Base-by-base conservation (phyloP, 2,113 vertebrate species). In the Sinocyclocheilus rhinocerous region DNA sequence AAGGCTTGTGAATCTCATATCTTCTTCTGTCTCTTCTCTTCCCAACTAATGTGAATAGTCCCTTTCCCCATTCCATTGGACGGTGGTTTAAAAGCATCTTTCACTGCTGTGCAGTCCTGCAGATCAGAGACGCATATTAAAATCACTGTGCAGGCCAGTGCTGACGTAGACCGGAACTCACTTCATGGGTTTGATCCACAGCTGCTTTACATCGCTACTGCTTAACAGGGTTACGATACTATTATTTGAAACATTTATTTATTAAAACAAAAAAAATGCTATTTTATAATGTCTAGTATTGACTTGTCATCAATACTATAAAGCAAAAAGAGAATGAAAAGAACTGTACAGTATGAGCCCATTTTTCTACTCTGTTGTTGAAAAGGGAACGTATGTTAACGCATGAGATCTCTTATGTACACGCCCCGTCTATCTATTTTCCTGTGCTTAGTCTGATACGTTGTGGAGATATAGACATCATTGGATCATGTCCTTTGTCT, bases 161-260 rank as follows among this genome's bases (percentile, higher is more conserved):
- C 59, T 61, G 33, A 61, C 36, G 52, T 36, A 57, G 70, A 89
- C 61, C 26, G 24, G 65, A 61, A 42, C 50, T 29, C 70, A 86
- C 4, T 81, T 80, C 39, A 26, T 48, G 39, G 15, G 39, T 48
- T 45, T 26, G 15, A 45, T 61, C 36, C 76, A 59, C 26, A 61
- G 36, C 33, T 65, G 50, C 78, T 85, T 86, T 75, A 69, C 55
- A 83, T 78, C 72, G 84, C 76, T 81, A 61, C 48, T 87, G 85
- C 82, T 89, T 67, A 80, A 84, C 85, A 87, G 78, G 85, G 85
- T 89, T 89, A 78, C 8, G 45, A 63, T 77, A 36, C 84, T 81
- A 26, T 75, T 57, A 70, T 83, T 52, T 87, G 20, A 80, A 59
- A 22, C 18, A 20, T 77, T 76, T 26, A 24, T 73, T 83, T 88